Base-by-base conservation (phyloP, 2,797 vertebrate species). In the Lepilemur septentrionalis region DNA sequence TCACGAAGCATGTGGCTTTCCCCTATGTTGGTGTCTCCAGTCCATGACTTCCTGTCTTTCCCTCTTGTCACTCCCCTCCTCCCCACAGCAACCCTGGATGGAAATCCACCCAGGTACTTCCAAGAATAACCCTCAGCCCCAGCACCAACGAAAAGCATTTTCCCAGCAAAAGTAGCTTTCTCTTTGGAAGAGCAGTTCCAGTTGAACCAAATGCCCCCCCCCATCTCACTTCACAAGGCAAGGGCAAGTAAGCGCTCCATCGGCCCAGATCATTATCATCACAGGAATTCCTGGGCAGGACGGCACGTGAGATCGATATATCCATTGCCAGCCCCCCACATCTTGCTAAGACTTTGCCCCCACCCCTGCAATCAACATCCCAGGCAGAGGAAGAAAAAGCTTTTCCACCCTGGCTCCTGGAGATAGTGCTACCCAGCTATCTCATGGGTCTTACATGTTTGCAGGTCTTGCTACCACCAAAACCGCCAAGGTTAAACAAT, bases 401-500 rank as follows among this genome's bases (percentile, higher is more conserved):
- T 9, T 25, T 78, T 57, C 70, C 22, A 35, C 18, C 1, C 11
- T 30, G 23, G 3, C 80, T 90, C 46, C 41, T 83, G 23, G 43
- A 59, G 38, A 46, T 32, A 43, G 14, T 17, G 48, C 65, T 38
- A 59, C n/a, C 76, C 48, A 52, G 23, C 79, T 63, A 35, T 73
- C 94, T 82, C 35, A 23, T 50, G 93, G 28, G 20, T 81, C 92
- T 84, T 67, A 18, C 30, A 46, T 38, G 72, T 96, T 57, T 59
- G 28, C 84, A 91, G 52, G 69, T 93, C 92, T 96, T 28, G 13
- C 2, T 0, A 52, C 76, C 75, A 28, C 80, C 96, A 81, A 92
- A 93, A 80, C 57, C 69, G 82, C 41, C 73, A 82, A 95, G 96
- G 90, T 93, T 95, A 76, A 95, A 43, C 32, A 72, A 80, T 84